Base-by-base conservation (phyloP, 2,113 vertebrate genomes). In the Nothobranchius furzeri region DNA sequence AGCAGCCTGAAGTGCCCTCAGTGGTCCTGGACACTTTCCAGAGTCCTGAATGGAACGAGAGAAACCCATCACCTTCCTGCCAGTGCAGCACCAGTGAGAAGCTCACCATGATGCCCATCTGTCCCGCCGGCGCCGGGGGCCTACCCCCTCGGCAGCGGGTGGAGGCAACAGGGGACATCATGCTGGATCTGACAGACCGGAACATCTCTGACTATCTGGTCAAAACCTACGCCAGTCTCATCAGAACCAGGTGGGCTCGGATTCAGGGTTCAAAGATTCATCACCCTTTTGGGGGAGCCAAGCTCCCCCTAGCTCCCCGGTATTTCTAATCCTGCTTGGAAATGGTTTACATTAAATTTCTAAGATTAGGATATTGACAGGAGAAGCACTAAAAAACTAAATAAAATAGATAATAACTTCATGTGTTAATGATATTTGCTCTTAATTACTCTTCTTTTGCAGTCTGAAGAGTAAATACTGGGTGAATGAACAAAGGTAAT, bases 391-490 rank as follows among this genome's bases (percentile, higher is more conserved):
- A 20, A 20, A 20, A 20, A 20, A 20, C 20, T 20, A 20, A 20
- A 20, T 20, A 15, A 2, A 17, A 37, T 35, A 4, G 24, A 12
- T 15, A 6, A 49, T 7, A 15, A 4, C 15, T 6, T 4, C 30
- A 30, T 30, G 30, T 4, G 30, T 30, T 30, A 30, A 30, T 30
- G 30, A 30, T 4, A 30, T 30, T 30, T 40, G 4, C 4, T 9
- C 37, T 6, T 40, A 40, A 8, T 40, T 7, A 40, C 9, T 30
- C 30, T 30, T 57, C 68, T 20, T 92, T 94, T 81, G 62, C 94
- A 99, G 98, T 78, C 89, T 99, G 88, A 99, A 96, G 91, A 99
- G 94, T 92, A 99, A 99, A 91, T 99, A 97, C 89, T 99, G 98
- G 98, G 97, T 99, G 80, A 98, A 99, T 55, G 98, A 99, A 68